Conservation (phyloP, 2,113 vertebrate species). For the Microcebus tavaratra region DNA sequence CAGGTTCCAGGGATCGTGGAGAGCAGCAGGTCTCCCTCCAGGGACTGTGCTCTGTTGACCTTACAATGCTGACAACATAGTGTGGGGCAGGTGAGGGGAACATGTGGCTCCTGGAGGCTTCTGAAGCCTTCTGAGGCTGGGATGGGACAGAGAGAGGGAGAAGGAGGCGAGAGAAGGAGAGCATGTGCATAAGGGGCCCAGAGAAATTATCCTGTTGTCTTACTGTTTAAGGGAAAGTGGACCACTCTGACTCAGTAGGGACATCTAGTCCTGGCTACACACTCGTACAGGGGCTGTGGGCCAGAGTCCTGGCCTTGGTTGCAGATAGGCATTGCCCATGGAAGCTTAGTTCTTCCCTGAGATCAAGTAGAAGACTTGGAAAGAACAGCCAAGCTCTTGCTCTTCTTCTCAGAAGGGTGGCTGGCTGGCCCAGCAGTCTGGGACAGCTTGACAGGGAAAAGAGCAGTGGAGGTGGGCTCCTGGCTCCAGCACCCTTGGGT, state of each 20-base stretch:
- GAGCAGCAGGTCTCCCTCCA: neutral
- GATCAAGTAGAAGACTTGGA: neutral
- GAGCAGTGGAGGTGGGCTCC: neutral
- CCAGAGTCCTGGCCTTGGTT: neutral
- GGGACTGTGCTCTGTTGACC: neutral
- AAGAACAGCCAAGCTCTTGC: neutral
- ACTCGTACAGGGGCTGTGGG: neutral
- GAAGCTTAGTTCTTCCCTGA: neutral
- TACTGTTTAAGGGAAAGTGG: constrained; percentile 28
- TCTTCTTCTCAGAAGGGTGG: neutral
- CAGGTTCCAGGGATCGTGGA: neutral
- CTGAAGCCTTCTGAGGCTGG: neutral
- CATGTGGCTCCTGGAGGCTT: neutral
- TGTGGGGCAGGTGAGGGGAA: neutral
- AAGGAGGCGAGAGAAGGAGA: neutral
- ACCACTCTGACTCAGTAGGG: constrained; percentile 73
- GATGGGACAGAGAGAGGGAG: neutral
- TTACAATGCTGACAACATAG: neutral
- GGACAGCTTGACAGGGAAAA: neutral
- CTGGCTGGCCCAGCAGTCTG: neutral
- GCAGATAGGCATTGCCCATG: neutral
- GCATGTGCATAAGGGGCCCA: neutral
- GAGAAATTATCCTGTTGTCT: constrained; percentile 33
- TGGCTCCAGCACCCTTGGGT: neutral
- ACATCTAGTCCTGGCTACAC: constrained; percentile 44